Conservation (phyloP, 2,888 invertebrate genomes). For the Cancer borealis region DNA sequence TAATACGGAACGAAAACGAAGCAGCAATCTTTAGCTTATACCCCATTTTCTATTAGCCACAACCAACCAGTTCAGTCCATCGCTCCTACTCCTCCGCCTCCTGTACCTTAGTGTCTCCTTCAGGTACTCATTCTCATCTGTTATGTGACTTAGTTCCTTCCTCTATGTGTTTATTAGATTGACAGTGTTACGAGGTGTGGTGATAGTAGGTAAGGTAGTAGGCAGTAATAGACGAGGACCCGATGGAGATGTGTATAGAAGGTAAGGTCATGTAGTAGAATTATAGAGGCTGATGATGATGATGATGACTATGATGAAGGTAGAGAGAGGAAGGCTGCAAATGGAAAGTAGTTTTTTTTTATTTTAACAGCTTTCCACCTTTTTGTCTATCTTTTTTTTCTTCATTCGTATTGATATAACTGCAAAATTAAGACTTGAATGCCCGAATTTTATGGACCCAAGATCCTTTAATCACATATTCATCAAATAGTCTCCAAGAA, state of each 20-base stretch:
- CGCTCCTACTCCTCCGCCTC: neutral
- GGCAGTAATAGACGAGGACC: neutral
- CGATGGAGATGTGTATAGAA: neutral
- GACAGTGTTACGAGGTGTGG: neutral
- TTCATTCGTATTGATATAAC: neutral
- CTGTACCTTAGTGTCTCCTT: neutral
- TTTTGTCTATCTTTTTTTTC: neutral
- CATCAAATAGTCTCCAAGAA: neutral
- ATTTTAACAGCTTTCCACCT: neutral
- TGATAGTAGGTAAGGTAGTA: neutral
- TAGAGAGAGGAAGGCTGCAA: neutral
- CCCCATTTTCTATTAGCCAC: neutral
- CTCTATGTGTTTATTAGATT: neutral
- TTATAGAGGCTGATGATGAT: neutral
- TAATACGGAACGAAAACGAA: neutral
- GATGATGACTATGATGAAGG: neutral
- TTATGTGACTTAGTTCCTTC: neutral
- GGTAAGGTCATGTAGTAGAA: neutral
- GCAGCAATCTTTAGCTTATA: neutral
- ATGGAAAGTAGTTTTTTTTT: neutral
- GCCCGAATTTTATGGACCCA: neutral
- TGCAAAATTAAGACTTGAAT: neutral
- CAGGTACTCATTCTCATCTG: neutral
- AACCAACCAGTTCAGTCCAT: neutral
- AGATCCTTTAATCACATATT: slow-evolving; percentile 6